Base-by-base conservation (phyloP, 2,797 vertebrate species). In the Botia kubotai region DNA sequence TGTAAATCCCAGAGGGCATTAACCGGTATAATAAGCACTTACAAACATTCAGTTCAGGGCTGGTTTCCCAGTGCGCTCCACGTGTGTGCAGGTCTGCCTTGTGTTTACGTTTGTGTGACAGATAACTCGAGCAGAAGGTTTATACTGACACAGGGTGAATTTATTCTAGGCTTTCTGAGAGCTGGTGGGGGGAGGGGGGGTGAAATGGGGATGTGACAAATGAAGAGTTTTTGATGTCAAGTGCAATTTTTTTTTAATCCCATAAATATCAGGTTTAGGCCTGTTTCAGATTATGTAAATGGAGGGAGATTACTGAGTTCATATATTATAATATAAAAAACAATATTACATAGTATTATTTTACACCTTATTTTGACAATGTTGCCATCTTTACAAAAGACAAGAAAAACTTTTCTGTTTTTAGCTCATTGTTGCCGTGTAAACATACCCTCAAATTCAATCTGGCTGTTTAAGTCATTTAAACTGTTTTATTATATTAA, bases 81-180 rank as follows among this genome's bases (percentile, higher is more conserved):
- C 77, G 58, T 78, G 81, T 62, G 67, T 74, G 48, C 73, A 43
- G 68, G 43, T 57, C 67, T 81, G 46, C 66, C 48, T 48, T 12
- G 73, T 79, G 83, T 86, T 84, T 86, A 83, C 43, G 73, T 84
- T 72, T 82, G 58, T 76, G 5, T 66, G 80, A 80, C 77, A 82
- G 72, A 82, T 76, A 86, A 86, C 69, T 71, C 43, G 43, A 83
- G 66, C 75, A 87, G 75, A 81, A 58, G 68, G 65, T 84, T 84
- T 79, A 85, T 75, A 70, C 29, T 70, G 75, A 73, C 53, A 62
- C 67, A 21, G 69, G 70, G 46, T 68, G 83, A 77, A 85, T 83
- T 86, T 83, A 86, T 33, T 48, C 26, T 55, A 12, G 11, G 60
- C 71, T 65, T 69, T 77, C 77, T 43, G 57, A 60, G 69, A 58